These are phyloP conservation scores for Callyntrura guangdongensis DNA, from an alignment of 2,888 invertebrate genomes.

Conservation along the genomic window DNA sequence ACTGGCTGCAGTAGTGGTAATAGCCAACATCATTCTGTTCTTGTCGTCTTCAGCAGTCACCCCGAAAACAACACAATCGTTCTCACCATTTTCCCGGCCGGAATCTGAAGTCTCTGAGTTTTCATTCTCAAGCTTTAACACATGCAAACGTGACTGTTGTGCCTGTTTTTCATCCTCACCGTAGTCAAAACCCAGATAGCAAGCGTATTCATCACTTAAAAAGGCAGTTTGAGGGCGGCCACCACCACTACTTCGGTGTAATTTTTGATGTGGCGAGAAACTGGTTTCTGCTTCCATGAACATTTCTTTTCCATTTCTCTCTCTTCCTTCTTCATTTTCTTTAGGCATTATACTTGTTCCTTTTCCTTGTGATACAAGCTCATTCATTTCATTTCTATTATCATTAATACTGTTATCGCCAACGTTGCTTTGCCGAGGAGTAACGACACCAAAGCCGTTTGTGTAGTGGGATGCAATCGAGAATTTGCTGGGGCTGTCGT, in stretches of 20 bases:
- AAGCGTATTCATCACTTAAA: conserved; percentile 78
- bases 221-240: conserved; percentile 77
- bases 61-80: conserved; percentile 53
- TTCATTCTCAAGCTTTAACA: conserved; percentile 67
- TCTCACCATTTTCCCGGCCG: conserved; percentile 61
- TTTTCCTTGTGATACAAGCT: conserved; percentile 46
- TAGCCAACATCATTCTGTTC: conserved; percentile 71
- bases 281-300: conserved; percentile 78
- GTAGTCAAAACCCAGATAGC: conserved; percentile 75
- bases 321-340: conserved; percentile 36
- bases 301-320: conserved; percentile 47
- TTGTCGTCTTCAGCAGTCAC: conserved; percentile 53
- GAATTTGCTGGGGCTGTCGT: background rate
- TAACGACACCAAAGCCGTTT: background rate
- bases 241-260: conserved; percentile 49
- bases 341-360: background rate
- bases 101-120: conserved; percentile 31
- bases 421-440: conserved; percentile 3
- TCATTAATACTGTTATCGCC: conserved; percentile 40
- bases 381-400: conserved; percentile 55
- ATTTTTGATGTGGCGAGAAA: conserved; percentile 56
- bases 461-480: conserved; percentile 16
- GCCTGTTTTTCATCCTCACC: conserved; percentile 67
- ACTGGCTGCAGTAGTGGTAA: conserved; percentile 61
- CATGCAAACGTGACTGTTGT: conserved; percentile 57